phyloP scores from a whole-genome alignment of 2,113 vertebrate species.

The Charina bottae region DNA sequence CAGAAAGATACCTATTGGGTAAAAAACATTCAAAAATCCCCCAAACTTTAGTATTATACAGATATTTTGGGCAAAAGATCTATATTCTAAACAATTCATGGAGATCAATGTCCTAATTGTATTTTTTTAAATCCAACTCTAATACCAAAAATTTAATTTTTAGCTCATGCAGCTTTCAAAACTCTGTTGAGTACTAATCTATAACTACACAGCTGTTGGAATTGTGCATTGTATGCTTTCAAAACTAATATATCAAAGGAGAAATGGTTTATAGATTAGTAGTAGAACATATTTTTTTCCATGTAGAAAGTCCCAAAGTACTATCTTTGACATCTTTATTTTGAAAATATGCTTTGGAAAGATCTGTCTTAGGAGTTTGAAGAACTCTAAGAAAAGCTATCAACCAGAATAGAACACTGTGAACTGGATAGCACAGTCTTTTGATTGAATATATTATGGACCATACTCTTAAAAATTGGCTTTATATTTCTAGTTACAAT shows the following conservation, averaged over 20 bases:
- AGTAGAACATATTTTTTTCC: not conserved
- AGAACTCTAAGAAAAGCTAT: not conserved
- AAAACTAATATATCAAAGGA: not conserved
- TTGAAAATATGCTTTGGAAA: not conserved
- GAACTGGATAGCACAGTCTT: not conserved
- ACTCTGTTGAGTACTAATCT: not conserved
- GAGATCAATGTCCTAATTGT: not conserved
- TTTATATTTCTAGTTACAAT: not conserved
- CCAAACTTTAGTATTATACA: not conserved
- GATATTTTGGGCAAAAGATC: not conserved
- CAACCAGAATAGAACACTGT: not conserved
- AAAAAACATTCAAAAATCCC: slow-evolving; percentile 39
- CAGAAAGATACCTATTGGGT: slow-evolving; percentile 17
- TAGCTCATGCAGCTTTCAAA: slow-evolving; percentile 25
- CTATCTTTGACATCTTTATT: not conserved
- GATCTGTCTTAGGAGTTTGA: not conserved
- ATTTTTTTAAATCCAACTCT: not conserved
- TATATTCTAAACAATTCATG: not conserved
- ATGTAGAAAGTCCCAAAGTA: not conserved
- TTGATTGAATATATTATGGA: not conserved
- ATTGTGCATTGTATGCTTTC: not conserved
- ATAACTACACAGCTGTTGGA: not conserved
- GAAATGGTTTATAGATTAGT: not conserved
- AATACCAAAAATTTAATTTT: not conserved
- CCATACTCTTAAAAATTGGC: not conserved